phyloP scores from a whole-genome alignment of 2,797 vertebrate genomes.

The Monodelphis domestica region DNA sequence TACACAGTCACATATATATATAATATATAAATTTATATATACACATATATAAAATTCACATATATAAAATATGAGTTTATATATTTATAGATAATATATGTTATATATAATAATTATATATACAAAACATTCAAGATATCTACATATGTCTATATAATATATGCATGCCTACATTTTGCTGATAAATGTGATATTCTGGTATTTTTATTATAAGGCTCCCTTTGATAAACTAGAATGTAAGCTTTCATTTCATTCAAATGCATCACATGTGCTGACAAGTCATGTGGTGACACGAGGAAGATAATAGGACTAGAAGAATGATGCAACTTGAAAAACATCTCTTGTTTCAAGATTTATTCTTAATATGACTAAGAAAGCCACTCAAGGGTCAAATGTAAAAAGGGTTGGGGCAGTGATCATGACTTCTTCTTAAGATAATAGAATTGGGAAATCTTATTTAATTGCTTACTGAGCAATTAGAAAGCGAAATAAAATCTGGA shows the following conservation, averaged over 20 bases:
- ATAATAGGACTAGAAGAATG: background rate
- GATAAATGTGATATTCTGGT: slow-evolving; percentile 24
- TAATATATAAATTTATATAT: too few relatives aligned
- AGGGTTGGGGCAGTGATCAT: slow-evolving; percentile 25
- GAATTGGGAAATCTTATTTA: slow-evolving; percentile 25
- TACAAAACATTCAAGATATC: too few relatives aligned
- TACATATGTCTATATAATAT: background rate
- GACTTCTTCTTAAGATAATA: slow-evolving; percentile 42
- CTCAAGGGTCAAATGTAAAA: slow-evolving; percentile 9
- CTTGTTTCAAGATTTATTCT: slow-evolving; percentile 17
- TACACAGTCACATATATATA: too few relatives aligned
- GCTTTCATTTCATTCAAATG: slow-evolving; percentile 22
- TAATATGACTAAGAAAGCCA: slow-evolving; percentile 9
- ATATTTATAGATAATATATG: background rate
- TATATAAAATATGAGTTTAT: too few relatives aligned
- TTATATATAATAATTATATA: too few relatives aligned
- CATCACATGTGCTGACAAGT: slow-evolving; percentile 53
- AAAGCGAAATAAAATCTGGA: slow-evolving; percentile 39
- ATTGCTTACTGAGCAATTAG: slow-evolving; percentile 25
- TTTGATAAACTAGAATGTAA: slow-evolving; percentile 59
- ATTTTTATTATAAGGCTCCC: slow-evolving; percentile 46
- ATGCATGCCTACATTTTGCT: background rate
- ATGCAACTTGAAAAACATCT: slow-evolving; percentile 61
- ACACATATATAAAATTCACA: too few relatives aligned
- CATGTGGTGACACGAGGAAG: slow-evolving; percentile 42